A percentile compares a stretch with the other conserved stretches of the same genome.
phyloP scores from a whole-genome alignment of 2,888 invertebrate genomes.

The Eugnorisma glareosa region DNA sequence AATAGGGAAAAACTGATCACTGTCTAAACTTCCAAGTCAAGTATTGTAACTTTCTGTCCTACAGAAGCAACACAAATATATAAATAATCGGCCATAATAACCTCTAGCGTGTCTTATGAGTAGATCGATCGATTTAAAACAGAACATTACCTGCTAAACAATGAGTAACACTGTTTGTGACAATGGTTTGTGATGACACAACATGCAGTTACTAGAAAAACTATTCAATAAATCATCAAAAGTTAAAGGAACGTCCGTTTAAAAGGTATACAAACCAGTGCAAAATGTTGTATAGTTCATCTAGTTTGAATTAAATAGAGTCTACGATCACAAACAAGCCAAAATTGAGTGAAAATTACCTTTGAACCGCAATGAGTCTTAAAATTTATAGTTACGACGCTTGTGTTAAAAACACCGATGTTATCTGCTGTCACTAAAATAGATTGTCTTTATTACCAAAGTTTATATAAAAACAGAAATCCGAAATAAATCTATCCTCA shows the following conservation, averaged over 20 bases:
- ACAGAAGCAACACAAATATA: neutral
- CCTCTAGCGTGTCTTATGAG: neutral
- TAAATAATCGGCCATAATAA: neutral
- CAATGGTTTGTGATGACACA: conserved; percentile 60
- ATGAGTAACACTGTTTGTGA: conserved; percentile 56
- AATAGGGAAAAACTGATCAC: neutral
- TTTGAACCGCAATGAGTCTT: conserved; percentile 39
- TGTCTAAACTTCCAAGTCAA: neutral
- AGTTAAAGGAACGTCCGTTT: conserved; percentile 11
- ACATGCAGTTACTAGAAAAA: conserved; percentile 30
- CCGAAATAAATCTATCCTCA: conserved; percentile 55
- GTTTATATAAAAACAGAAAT: conserved; percentile 52
- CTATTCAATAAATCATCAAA: conserved; percentile 10
- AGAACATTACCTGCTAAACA: conserved; percentile 32
- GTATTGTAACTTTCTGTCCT: neutral
- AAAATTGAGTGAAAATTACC: conserved; percentile 59
- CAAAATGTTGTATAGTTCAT: neutral
- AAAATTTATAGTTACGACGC: conserved; percentile 36
- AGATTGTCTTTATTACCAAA: conserved; percentile 50
- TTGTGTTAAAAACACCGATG: conserved; percentile 54
- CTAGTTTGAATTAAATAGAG: conserved; percentile 30
- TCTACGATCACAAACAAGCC: conserved; percentile 58
- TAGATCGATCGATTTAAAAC: conserved; percentile 31
- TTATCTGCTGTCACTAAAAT: conserved; percentile 51
- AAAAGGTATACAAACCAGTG: conserved; percentile 14